Base-by-base conservation (phyloP, 1,140 invertebrate species). In the Drosophila santomea region DNA sequence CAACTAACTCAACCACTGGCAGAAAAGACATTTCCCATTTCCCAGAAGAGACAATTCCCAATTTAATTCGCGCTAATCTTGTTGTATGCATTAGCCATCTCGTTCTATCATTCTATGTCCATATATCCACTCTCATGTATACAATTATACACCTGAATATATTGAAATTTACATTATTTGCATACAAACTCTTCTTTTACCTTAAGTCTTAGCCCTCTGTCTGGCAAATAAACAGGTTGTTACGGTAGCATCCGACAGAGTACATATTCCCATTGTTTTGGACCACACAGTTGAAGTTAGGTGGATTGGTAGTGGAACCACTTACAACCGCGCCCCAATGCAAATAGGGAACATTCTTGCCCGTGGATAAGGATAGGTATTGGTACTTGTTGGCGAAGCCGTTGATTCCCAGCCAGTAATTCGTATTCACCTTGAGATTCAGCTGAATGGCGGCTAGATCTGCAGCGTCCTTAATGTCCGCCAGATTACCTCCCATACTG, bases 351-450 rank as follows among this genome's bases (percentile, higher is more conserved):
- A 11, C 12, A 11, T 3, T 4, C 7, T 28, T 32, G 2, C 15
- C 39, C 8, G 39, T 14, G 7, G 55, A 12, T 12, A 45, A 7
- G 15, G 41, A 58, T 4, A 47, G 5, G 14, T 11, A 58, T 2
- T 7, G 7, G 1, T 15, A 4, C 23, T 45, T 4, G 0, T 10
- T 6, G 1, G 2, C 10, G 12, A 28, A 17, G 14, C 47, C 56
- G 12, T 11, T 58, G 12, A 58, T 58, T 28, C 56, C 56, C 25
- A 58, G 25, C 56, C 56, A 47, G 25, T 58, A 58, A 11, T 58
- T 12, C 1, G 25, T 58, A 4, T 20, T 15, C 4, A 10, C n/a
- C 41, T 35, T 11, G 15, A 58, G 41, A 17, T n/a, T 47, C 8
- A 4, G 25, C 1, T 32, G 8, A n/a, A 58, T 4, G 4, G 0